A percentile compares a stretch with the other conserved stretches of the same genome.
Conservation (phyloP, 2,113 vertebrate genomes). For the Meriones unguiculatus region DNA sequence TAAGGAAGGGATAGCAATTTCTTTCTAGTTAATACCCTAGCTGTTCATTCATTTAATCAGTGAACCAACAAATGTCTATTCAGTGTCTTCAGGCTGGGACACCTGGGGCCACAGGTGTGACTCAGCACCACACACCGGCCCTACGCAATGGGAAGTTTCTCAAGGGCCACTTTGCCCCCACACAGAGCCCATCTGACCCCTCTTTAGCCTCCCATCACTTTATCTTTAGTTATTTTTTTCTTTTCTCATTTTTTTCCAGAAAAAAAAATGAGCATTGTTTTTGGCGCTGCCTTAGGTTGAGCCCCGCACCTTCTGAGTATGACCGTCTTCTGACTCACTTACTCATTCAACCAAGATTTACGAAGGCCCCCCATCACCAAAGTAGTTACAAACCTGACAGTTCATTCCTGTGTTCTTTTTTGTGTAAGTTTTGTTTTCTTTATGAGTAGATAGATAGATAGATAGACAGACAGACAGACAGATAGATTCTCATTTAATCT, state of each 20-base stretch:
- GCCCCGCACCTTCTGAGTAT: not conserved
- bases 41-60: slow-evolving; percentile 69
- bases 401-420: not conserved
- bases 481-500: not conserved
- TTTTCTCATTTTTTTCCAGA: not conserved
- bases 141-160: not conserved
- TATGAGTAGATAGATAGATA: too few relatives aligned
- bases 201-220: not conserved
- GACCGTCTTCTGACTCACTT: not conserved
- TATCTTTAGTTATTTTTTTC: not conserved
- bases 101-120: not conserved
- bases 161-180: not conserved
- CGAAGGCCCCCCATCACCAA: not conserved
- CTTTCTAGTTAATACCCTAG: slow-evolving; percentile 52
- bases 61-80: slow-evolving; percentile 42
- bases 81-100: not conserved
- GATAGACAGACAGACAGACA: not conserved
- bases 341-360: not conserved
- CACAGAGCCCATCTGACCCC: not conserved
- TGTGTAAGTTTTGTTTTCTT: not conserved
- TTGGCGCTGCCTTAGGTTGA: not conserved
- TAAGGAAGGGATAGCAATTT: slow-evolving; percentile 62
- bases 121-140: not conserved
- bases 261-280: not conserved
- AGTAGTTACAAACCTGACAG: not conserved